These are phyloP conservation scores for Lytechinus variegatus DNA, from an alignment of 35 echinoderm and acorn worm genomes.

Conservation along the genomic window DNA sequence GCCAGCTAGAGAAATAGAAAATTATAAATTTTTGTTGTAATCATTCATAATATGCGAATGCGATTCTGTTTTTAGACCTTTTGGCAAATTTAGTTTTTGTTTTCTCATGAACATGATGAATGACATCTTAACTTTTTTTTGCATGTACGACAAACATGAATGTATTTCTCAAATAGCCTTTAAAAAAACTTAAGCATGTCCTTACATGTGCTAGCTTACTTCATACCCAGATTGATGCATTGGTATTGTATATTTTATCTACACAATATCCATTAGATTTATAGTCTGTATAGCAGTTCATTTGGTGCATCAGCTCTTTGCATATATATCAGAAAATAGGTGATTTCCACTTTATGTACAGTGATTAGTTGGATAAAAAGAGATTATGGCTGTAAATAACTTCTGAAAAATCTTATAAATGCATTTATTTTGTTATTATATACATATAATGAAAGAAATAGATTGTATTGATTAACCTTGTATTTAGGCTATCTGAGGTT, in stretches of 20 bases:
- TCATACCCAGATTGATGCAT: background rate
- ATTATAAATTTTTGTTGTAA: no score
- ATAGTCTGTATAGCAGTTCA: background rate
- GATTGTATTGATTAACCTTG: background rate
- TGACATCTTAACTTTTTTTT: background rate
- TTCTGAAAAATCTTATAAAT: background rate
- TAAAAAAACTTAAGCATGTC: background rate
- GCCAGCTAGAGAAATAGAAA: no score
- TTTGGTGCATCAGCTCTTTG: background rate
- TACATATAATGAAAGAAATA: background rate
- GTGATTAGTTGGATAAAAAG: background rate
- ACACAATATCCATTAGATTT: background rate
- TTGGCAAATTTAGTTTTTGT: no score
- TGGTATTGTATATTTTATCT: background rate
- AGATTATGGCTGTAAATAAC: background rate
- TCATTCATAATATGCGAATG: no score
- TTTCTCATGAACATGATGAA: no score
- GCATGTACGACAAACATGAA: background rate
- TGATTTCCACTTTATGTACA: background rate
- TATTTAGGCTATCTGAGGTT: background rate
- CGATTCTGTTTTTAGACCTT: no score
- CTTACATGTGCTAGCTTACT: background rate
- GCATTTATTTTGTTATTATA: slow-evolving; percentile 21
- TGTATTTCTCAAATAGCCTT: background rate
- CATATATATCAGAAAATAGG: background rate